Conservation (phyloP, 2,888 invertebrate genomes). For the Lissocephala sabroskyi region DNA sequence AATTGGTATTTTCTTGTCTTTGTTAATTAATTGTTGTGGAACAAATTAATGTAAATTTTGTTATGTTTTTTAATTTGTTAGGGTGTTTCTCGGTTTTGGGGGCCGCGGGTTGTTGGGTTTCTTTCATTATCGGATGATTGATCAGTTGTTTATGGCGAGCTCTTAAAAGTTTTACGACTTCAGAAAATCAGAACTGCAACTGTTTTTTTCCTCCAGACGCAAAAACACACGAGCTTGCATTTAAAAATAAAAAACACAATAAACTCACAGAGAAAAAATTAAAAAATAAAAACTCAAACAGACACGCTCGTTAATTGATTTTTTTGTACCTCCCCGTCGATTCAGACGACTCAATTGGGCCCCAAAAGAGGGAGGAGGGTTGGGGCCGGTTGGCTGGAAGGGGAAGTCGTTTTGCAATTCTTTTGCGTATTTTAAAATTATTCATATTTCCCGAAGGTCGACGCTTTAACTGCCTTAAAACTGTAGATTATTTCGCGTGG, state of each 20-base stretch:
- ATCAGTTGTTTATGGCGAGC: conserved; percentile 44
- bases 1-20: neutral
- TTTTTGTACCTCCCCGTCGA: conserved; percentile 33
- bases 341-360: conserved; percentile 24
- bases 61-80: neutral
- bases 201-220: conserved; percentile 2
- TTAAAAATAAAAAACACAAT: conserved; percentile 6
- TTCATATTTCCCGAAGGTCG: conserved; percentile 47
- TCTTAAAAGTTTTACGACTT: conserved; percentile 10
- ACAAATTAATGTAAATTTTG: too few relatives aligned
- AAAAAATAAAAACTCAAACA: conserved; percentile 11
- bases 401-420: conserved; percentile 41
- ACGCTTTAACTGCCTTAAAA: conserved; percentile 5
- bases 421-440: conserved; percentile 38
- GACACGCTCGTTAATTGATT: conserved; percentile 43
- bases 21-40: neutral
- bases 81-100: neutral
- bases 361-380: too few relatives aligned
- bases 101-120: neutral
- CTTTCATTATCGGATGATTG: conserved; percentile 51
- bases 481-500: too few relatives aligned
- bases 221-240: neutral
- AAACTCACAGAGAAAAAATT: too few relatives aligned
- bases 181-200: conserved; percentile 19
- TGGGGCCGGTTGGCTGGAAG: conserved; percentile 7